Evolutionary conservation across 2,797 vertebrate genomes (phyloP), one percentile per base, ranked within the genome.

Genomic region (Yasuhikotakia modesta): DNA sequence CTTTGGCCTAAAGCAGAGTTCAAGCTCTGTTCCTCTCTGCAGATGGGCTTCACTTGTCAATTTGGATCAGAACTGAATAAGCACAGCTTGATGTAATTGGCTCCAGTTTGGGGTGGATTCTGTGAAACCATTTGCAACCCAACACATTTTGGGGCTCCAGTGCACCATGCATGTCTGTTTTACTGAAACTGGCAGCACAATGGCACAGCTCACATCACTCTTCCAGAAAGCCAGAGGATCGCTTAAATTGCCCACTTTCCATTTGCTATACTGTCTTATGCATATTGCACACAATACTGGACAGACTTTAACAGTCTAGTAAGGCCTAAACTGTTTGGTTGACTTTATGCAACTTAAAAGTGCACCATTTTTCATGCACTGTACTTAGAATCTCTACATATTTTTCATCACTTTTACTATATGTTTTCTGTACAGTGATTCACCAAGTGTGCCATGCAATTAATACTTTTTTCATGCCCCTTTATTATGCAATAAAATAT

Each of bases 101-200:
- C 50, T 45, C 7, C 16, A 55, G 32, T n/a, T 65, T 64, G 17
- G 30, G 16, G 12, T 57, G 22, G 7, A 57, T 30, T 24, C 17
- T 16, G 21, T 13, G 4, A 66, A 76, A 57, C 8, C 39, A 32
- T 58, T 48, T 68, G 52, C 16, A 68, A 48, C 52, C 22, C 63
- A 75, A 8, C 90, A 67, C 87, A 91, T 92, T 93, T 94, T 93
- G 92, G 90, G 90, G 86, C 87, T 17, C 0, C 45, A 75, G 75
- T 73, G 71, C 55, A 76, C 66, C 16, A 16, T 39, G 22, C 67
- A 73, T 21, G 39, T 32, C 39, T 80, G 64, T 82, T 80, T 78
- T 80, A 46, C 48, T 52, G 39, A 69, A 55, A 43, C 75, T 70
- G 14, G 39, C 35, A 75, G 80, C 72, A 76, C 77, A 79, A 79